A percentile compares a stretch with the other conserved stretches of the same genome.
These are phyloP conservation scores for Andrena cerasifolii DNA, from an alignment of 1,140 invertebrate genomes.

Conservation along the genomic window DNA sequence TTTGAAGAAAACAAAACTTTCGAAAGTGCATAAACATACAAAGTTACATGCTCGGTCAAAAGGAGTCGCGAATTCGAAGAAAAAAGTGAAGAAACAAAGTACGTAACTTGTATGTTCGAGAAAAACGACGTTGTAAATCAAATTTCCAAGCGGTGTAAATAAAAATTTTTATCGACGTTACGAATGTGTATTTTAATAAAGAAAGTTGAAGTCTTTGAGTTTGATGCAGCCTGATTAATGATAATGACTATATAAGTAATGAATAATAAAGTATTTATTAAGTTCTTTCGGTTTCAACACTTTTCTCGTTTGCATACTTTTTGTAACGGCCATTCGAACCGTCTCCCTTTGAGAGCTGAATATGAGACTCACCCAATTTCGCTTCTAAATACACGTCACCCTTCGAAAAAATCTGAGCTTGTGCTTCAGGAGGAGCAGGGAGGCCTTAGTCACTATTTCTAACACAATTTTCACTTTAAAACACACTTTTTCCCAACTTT, in stretches of 20 bases:
- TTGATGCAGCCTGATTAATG: too few species aligned
- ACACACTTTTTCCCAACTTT: background rate
- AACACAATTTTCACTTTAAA: background rate
- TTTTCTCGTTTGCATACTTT: too few species aligned
- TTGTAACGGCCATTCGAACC: too few species aligned
- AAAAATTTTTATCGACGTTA: background rate
- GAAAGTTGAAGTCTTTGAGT: background rate
- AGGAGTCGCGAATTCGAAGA: background rate
- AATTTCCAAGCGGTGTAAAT: background rate
- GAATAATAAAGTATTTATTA: too few species aligned
- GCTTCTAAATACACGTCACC: too few species aligned
- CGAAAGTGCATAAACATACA: background rate
- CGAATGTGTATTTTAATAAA: slow-evolving; percentile 9
- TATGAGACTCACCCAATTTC: too few species aligned
- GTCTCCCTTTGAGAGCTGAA: too few species aligned
- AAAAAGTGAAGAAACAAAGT: background rate
- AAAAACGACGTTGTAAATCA: background rate
- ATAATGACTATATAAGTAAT: too few species aligned
- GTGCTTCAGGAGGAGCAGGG: background rate
- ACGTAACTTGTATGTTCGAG: background rate
- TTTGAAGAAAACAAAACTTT: background rate
- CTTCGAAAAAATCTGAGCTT: too few species aligned
- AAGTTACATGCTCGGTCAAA: background rate
- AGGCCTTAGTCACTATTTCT: background rate
- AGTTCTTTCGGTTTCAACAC: too few species aligned